phyloP scores from a whole-genome alignment of 2,888 invertebrate species.

The Tortrix viridana region DNA sequence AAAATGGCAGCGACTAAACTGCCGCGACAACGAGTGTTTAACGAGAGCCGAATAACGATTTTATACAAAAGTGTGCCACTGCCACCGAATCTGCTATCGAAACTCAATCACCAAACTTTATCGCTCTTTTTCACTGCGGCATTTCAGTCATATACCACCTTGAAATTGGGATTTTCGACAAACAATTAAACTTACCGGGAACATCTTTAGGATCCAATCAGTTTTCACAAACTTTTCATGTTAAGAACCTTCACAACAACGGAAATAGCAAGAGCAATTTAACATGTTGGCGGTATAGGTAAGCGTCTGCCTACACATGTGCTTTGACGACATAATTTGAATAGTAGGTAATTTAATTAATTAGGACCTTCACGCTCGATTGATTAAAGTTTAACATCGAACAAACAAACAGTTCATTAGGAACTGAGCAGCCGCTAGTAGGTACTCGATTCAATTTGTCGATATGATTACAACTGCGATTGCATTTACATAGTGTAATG shows the following conservation, averaged over 20 bases:
- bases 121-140: background rate
- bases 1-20: conserved; percentile 31
- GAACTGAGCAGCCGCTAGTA: background rate
- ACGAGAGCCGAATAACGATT: conserved; percentile 37
- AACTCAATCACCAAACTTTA: conserved; percentile 25
- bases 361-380: conserved; percentile 40
- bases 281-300: conserved; percentile 17
- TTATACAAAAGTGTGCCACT: conserved; percentile 30
- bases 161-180: conserved; percentile 4
- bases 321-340: conserved; percentile 48
- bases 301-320: conserved; percentile 13
- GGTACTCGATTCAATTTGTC: background rate
- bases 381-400: conserved; percentile 36
- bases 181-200: background rate
- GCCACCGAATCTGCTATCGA: conserved; percentile 28
- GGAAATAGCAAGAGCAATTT: conserved; percentile 8
- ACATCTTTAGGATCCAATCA: background rate
- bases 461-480: conserved; percentile 9
- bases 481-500: conserved; percentile 12
- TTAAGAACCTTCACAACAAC: conserved; percentile 15
- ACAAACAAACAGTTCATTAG: conserved; percentile 13
- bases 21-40: conserved; percentile 32
- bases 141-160: conserved; percentile 1
- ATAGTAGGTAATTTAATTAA: conserved; percentile 48
- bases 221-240: background rate